Percentiles rank a stretch among this genome's conserved stretches.
These are phyloP conservation scores for Hydrochoerus hydrochaeris DNA, from an alignment of 2,113 vertebrate species.

Conservation along the genomic window DNA sequence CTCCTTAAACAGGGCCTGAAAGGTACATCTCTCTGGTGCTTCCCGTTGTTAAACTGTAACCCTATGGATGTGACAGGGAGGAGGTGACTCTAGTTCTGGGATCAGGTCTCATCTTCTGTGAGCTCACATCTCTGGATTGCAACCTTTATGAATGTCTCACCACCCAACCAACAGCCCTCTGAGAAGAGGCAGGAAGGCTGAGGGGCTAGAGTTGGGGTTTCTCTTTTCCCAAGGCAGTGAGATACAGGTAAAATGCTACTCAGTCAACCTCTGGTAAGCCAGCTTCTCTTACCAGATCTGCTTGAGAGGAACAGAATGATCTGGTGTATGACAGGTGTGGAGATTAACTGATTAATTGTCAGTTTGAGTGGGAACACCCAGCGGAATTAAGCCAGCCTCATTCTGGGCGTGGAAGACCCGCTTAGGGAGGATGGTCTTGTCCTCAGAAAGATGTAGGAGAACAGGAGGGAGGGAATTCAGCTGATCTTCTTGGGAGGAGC, in stretches of 20 bases:
- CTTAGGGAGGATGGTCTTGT: not conserved
- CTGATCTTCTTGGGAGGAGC: not conserved
- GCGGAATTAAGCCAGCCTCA: not conserved
- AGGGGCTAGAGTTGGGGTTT: not conserved
- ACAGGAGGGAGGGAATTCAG: not conserved
- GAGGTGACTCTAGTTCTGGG: no score
- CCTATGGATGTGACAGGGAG: not conserved
- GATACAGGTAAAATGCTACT: not conserved
- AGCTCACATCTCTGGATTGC: not conserved
- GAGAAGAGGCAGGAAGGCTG: not conserved
- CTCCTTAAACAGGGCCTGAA: not conserved
- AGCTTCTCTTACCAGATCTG: not conserved
- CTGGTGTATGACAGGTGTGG: not conserved
- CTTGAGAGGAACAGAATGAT: not conserved
- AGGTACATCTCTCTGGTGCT: not conserved
- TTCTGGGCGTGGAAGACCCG: not conserved
- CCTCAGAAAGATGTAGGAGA: not conserved
- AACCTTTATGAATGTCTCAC: not conserved
- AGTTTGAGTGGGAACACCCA: not conserved
- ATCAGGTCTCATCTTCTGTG: not conserved
- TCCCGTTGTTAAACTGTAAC: no score
- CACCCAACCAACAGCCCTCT: accelerated
- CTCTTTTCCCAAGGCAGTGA: not conserved
- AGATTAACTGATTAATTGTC: not conserved
- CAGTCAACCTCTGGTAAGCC: not conserved